Conservation (phyloP, 2,797 vertebrate species). For the Leptatherina wallacei region DNA sequence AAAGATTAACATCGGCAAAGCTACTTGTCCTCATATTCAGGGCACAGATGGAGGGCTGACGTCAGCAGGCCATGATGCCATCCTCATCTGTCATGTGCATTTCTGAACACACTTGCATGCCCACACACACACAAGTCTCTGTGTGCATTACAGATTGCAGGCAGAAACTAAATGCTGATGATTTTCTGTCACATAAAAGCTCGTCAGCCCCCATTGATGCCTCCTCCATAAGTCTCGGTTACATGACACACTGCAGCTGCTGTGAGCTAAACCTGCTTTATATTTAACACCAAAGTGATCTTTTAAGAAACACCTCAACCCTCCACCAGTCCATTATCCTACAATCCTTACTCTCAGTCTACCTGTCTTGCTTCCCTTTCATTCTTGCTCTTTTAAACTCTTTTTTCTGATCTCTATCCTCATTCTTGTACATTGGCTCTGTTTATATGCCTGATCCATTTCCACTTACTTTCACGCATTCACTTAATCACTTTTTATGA, state of each 20-base stretch:
- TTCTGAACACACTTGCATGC: slow-evolving; percentile 8
- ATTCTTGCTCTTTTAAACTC: background rate
- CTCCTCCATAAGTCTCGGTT: slow-evolving; percentile 40
- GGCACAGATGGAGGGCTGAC: slow-evolving; percentile 64
- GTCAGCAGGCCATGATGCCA: slow-evolving; percentile 33
- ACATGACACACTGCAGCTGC: slow-evolving; percentile 1
- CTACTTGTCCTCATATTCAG: slow-evolving; percentile 42
- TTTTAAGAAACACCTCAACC: slow-evolving; percentile 7
- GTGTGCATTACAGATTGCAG: background rate
- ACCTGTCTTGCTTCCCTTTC: background rate
- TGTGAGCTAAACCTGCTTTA: slow-evolving; percentile 5
- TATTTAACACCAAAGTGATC: slow-evolving; percentile 25
- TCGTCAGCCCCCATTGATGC: slow-evolving; percentile 40
- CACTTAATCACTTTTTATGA: background rate
- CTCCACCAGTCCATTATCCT: background rate
- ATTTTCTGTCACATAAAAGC: slow-evolving; percentile 50
- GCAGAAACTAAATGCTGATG: slow-evolving; percentile 6
- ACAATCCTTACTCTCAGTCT: background rate
- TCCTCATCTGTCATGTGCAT: slow-evolving; percentile 33
- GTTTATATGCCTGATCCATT: background rate
- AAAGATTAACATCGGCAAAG: slow-evolving; percentile 40
- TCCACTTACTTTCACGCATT: background rate
- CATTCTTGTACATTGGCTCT: background rate
- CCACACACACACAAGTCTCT: background rate
- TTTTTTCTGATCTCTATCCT: background rate